Base-by-base conservation (phyloP, 2,113 vertebrate genomes). In the Rhodinocichla rosea region DNA sequence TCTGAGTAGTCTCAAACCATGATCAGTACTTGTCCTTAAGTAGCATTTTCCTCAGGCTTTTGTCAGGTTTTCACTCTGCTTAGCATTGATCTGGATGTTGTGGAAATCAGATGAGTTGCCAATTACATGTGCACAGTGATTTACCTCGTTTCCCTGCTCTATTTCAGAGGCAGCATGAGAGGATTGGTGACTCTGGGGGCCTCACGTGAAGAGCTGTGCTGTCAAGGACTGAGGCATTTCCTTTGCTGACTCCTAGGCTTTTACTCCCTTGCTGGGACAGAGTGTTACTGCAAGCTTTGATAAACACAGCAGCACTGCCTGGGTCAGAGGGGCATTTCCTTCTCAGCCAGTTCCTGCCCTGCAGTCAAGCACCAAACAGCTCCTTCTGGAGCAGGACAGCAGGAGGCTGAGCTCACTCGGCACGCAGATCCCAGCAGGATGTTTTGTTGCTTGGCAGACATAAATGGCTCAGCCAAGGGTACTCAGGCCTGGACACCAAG, bases 391-490 rank as follows among this genome's bases (percentile, higher is more conserved):
- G 27, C 0, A 0, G 37, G 60, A 33, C 45, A 16, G 5, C 1
- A 11, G 21, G 56, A 44, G 39, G 42, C 49, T 50, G 44, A 39
- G 32, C 64, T 16, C 27, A 26, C 52, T 27, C 14, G 3, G 57
- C 33, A 4, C 3, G n/a, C 6, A 2, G 30, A 39, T 50, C 32
- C 15, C 70, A 68, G 63, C 27, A 10, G 65, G 21, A 10, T 12
- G 37, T 47, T 37, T 5, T 78, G 28, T 22, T n/a, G 19, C 30
- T 26, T 12, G 26, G 44, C 64, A 47, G 37, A 75, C 14, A 39
- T 0, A 0, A 73, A 32, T 3, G 2, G 60, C 24, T 33, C 47
- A 40, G 69, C 44, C 17, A 19, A 15, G 45, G 37, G 17, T 26
- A 21, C 53, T 68, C 27, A 12, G 56, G 55, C 60, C 45, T 16